Conservation (phyloP, 2,113 vertebrate genomes). For the Planiliza haematocheilus region DNA sequence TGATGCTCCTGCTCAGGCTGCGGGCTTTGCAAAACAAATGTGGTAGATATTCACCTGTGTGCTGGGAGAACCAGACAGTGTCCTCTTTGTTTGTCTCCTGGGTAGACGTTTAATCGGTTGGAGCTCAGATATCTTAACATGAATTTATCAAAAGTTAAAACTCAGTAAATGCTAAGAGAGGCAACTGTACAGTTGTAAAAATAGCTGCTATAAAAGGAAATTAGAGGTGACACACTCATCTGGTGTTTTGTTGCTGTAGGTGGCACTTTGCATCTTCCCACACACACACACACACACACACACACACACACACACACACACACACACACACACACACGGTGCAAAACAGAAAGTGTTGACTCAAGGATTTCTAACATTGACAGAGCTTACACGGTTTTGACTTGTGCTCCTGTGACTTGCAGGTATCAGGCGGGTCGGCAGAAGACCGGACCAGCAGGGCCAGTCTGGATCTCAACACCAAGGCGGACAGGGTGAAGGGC, state of each 20-base stretch:
- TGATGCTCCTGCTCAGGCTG: constrained; percentile 45
- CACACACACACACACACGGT: rapidly evolving
- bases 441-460: constrained; percentile 91
- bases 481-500: constrained; percentile 89
- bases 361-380: not conserved
- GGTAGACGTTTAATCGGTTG: too few relatives aligned
- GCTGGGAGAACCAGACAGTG: not conserved
- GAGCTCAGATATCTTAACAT: not conserved
- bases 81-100: not conserved
- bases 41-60: constrained; percentile 6
- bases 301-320: rapidly evolving
- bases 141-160: not conserved
- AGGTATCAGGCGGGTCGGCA: constrained; percentile 96
- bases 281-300: rapidly evolving
- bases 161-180: not conserved
- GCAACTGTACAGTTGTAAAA: not conserved
- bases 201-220: not conserved
- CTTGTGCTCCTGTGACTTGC: constrained; percentile 42
- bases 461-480: constrained; percentile 80
- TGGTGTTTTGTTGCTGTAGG: not conserved
- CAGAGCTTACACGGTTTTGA: not conserved
- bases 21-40: constrained; percentile 23
- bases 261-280: not conserved
- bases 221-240: not conserved
- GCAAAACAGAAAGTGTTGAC: not conserved